Base-by-base conservation (phyloP, 2,113 vertebrate genomes). In the Pluvianellus socialis region DNA sequence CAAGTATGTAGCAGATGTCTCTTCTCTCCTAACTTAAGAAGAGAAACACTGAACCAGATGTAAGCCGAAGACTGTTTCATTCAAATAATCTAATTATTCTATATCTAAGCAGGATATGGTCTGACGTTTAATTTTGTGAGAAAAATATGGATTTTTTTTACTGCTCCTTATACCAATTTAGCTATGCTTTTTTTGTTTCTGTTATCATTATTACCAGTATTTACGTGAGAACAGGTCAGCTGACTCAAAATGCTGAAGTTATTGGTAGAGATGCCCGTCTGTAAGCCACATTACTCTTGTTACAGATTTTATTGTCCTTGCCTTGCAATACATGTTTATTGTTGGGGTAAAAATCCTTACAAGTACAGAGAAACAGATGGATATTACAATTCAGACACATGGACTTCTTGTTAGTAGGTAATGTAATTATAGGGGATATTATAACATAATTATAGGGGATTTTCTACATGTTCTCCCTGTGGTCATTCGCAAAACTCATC, bases 41-140 rank as follows among this genome's bases (percentile, higher is more conserved):
- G 9, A 67, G 79, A 82, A 95, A 94, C 66, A 53, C 24, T 67
- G 74, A 96, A 87, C 33, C n/a, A 96, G 40, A 91, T 81, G 19
- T 40, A 45, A 94, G 4, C n/a, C 8, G 68, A 86, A 72, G 58
- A 67, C 3, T 42, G 26, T 72, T 94, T 88, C 58, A 80, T 71
- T 73, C 38, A 77, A 62, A 76, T 32, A 86, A 47, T 76, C 62
- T 72, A 58, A 55, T 93, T 79, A 49, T 62, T 45, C 30, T 76
- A 32, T 35, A 33, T 87, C 86, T 88, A 79, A 83, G 35, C 21
- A 59, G 40, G 40, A n/a, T 79, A 70, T 61, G 44, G 12, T 91
- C 61, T 72, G 18, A 76, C 12, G 19, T 87, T 79, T 91, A 50
- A 90, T 68, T 94, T 90, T 87, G 5, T 92, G 38, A 90, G 17